Base-by-base conservation (phyloP, 2,888 invertebrate genomes). In the Choristoneura rosaceana region DNA sequence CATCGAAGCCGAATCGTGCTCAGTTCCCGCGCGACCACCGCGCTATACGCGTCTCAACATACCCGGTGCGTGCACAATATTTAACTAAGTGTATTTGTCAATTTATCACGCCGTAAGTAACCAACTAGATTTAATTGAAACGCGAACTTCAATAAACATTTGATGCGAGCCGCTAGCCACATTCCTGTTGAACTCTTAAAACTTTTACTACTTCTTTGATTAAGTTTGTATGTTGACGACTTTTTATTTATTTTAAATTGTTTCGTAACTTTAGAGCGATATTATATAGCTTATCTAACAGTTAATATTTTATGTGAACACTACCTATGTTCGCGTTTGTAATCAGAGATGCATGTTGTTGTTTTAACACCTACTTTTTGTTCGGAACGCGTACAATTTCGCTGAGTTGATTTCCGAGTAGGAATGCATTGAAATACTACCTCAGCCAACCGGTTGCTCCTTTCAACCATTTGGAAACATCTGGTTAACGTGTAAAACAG, bases 21-120 rank as follows among this genome's bases (percentile, higher is more conserved):
- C 84, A 78, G 80, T 83, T 81, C 79, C 80, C 81, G 92, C 91
- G 92, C 92, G 91, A 82, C 76, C 77, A 76, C 76, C 89, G 93
- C 89, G 92, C 81, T 47, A 67, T 80, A 89, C 92, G 92, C 91
- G 82, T 84, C 75, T 82, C 75, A 84, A 34, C 38, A 34, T 38
- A 55, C 25, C 84, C 84, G 91, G 92, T 91, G 88, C 88, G 92
- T 92, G 80, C 59, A 55, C 25, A 69, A 79, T 34, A 43, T 45
- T 43, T 15, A 47, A 25, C 41, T 70, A 55, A 69, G 65, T 65
- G 69, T 10, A 64, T 41, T 73, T 66, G 41, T 47, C 59, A 64
- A 61, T 66, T 66, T 62, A 25, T 58, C 52, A 47, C 62, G 55
- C 61, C 14, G 73, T 73, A 70, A 70, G 73, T 73, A 73, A 65